Base-by-base conservation (phyloP, 2,113 vertebrate species). In the Salvelinus sp. region DNA sequence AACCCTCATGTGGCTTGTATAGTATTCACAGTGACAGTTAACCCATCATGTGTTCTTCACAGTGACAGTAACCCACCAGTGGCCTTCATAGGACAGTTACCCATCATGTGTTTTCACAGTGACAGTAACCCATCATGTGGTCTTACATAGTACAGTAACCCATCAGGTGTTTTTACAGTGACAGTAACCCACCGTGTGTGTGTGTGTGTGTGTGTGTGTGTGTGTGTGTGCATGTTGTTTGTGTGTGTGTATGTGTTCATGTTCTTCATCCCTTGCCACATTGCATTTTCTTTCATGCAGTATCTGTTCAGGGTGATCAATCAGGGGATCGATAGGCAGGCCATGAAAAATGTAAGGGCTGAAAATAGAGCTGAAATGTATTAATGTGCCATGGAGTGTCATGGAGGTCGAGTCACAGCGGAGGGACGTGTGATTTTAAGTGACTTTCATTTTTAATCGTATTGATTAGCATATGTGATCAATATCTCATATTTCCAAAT, bases 251-350 rank as follows among this genome's bases (percentile, higher is more conserved):
- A 30, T 54, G 13, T 54, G 48, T 54, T 44, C 2, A 14, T 54
- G 58, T 60, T 60, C 58, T 54, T 16, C 14, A 14, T 14, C n/a
- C 58, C 18, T 22, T 60, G 58, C 58, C 25, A 60, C 75, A 87
- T 82, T 86, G 81, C 76, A 75, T 88, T 88, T 86, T 86, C 74
- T 81, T 87, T 89, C 80, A 72, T 78, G 82, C 69, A 73, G 74
- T 81, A 76, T 88, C 79, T 83, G 73, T 80, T 78, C 63, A 6
- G 13, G 76, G 74, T 88, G 82, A 88, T 86, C 57, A 60, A 91
- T 87, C 4, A 10, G 76, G 75, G 86, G 82, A 88, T 86, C 66
- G 60, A 91, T 87, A 81, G 76, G 44, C 72, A 81, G 75, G 44
- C 72, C 76, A 82, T 88, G 84, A 84, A 78, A 85, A 78, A 84